These are phyloP conservation scores for Solea solea DNA, from an alignment of 2,113 vertebrate species.

Conservation along the genomic window DNA sequence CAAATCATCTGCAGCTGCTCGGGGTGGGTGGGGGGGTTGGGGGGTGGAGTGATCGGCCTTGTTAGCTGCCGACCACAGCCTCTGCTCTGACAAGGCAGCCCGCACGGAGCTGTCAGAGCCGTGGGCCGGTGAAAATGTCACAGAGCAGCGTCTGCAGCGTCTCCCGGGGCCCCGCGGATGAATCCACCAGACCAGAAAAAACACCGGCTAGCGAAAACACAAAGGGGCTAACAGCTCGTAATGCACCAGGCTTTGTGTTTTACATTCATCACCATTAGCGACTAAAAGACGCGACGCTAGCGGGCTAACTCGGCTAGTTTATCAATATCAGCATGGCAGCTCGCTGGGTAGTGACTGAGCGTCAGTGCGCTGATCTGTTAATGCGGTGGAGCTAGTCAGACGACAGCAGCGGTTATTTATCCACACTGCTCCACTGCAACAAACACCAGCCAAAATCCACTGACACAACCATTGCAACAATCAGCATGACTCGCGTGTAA, in stretches of 20 bases:
- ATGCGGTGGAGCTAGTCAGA: conserved; percentile 58
- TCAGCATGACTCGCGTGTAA: neutral
- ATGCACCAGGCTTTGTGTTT: conserved; percentile 6
- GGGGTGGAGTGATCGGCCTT: conserved; percentile 62
- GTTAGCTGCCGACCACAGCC: conserved; percentile 59
- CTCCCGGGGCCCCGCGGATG: conserved; percentile 48
- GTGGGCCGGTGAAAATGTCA: conserved; percentile 68
- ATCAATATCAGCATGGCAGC: conserved; percentile 55
- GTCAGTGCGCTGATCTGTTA: conserved; percentile 22
- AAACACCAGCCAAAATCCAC: neutral
- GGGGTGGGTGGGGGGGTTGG: no score
- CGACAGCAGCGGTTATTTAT: conserved; percentile 35
- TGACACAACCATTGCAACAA: conserved; percentile 18
- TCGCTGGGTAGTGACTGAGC: conserved; percentile 39
- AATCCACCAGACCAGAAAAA: conserved; percentile 36
- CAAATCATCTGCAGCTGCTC: conserved; percentile 74
- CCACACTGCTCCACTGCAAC: conserved; percentile 36
- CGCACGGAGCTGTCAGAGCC: conserved; percentile 63
- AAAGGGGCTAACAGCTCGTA: conserved; percentile 32
- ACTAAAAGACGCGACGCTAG: conserved; percentile 41
- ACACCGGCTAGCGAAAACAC: conserved; percentile 31
- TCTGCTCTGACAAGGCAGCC: conserved; percentile 35
- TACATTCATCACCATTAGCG: conserved; percentile 31
- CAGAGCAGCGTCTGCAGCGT: conserved; percentile 43
- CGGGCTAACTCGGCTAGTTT: conserved; percentile 55